Evolutionary conservation across 2,888 invertebrate genomes (phyloP), one percentile per base, ranked within the genome.

Genomic region (Carabus problematicus): DNA sequence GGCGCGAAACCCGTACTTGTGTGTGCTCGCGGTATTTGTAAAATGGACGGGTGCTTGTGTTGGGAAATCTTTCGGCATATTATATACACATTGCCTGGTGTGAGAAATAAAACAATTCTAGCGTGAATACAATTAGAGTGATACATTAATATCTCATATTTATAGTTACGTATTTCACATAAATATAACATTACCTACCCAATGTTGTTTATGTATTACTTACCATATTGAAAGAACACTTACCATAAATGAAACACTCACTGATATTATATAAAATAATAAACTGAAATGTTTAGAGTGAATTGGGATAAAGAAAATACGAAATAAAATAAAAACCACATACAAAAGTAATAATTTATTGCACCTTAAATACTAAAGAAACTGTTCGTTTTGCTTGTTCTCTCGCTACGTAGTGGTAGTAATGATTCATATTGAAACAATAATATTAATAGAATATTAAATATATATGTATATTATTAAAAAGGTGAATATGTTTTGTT

Each of bases 1-100:
- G 62, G 69, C 69, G 69, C 55, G 69, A 69, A 69, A 56, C 45
- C 11, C 12, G 9, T 42, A 14, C 43, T 29, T 29, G 29, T 29
- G 29, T 29, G 29, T 29, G 29, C 29, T 29, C 29, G 29, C 29
- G 29, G 41, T 8, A 54, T 42, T 12, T 56, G 56, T 6, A 52
- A 52, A 52, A 52, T 52, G 52, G 52, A n/a, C 8, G 52, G 3
- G 3, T 14, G 3, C n/a, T 16, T 52, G 12, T 14, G 29, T 29
- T 29, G 29, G 2, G 29, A 29, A 29, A 29, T 29, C 6, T 29
- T 6, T 6, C 29, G 29, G 29, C 29, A 29, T 29, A 6, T 29
- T 29, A 29, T 29, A 29, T 29, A 6, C 2, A 29, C 6, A 29
- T n/a, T n/a, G n/a, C n/a, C n/a, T n/a, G n/a, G n/a, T n/a, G n/a